Percentiles rank a stretch among this genome's conserved stretches.
phyloP scores from a whole-genome alignment of 2,888 invertebrate species.

The Lithophane semibrunnea region DNA sequence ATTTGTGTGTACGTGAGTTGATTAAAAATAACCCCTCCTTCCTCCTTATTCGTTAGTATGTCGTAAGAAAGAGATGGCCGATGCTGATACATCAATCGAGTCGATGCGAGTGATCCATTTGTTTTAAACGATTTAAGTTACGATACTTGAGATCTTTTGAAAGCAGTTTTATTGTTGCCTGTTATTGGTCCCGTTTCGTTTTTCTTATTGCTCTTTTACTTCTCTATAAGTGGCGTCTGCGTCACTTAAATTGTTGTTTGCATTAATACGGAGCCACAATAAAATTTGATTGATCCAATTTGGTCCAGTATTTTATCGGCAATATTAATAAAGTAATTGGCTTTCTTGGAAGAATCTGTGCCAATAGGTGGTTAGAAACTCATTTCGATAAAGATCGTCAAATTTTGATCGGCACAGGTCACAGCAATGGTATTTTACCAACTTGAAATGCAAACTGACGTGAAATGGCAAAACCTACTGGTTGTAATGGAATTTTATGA shows the following conservation, averaged over 20 bases:
- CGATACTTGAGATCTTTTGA: conserved; percentile 57
- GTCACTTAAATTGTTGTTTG: conserved; percentile 38
- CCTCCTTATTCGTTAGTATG: conserved; percentile 30
- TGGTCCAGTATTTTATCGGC: conserved; percentile 18
- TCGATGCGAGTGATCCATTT: conserved; percentile 47
- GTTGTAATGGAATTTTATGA: conserved; percentile 10
- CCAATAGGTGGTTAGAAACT: not conserved
- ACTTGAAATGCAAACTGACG: conserved; percentile 12
- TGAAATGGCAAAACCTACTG: conserved; percentile 13
- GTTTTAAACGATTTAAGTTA: conserved; percentile 38
- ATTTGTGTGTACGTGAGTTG: conserved; percentile 62
- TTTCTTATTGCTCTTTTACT: conserved; percentile 25
- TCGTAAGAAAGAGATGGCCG: conserved; percentile 42
- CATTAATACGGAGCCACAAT: conserved; percentile 10
- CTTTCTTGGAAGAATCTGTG: conserved; percentile 28
- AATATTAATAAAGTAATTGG: conserved; percentile 32
- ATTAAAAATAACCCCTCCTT: conserved; percentile 54
- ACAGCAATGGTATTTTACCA: not conserved
- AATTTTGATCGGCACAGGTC: conserved; percentile 11
- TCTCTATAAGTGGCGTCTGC: conserved; percentile 26
- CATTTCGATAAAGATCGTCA: conserved; percentile 17
- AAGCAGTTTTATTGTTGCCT: conserved; percentile 49
- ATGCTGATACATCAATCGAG: conserved; percentile 39
- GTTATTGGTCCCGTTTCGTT: conserved; percentile 29
- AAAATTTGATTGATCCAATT: conserved; percentile 33